phyloP scores from a whole-genome alignment of 2,113 vertebrate species.

The Alligator sinensis region DNA sequence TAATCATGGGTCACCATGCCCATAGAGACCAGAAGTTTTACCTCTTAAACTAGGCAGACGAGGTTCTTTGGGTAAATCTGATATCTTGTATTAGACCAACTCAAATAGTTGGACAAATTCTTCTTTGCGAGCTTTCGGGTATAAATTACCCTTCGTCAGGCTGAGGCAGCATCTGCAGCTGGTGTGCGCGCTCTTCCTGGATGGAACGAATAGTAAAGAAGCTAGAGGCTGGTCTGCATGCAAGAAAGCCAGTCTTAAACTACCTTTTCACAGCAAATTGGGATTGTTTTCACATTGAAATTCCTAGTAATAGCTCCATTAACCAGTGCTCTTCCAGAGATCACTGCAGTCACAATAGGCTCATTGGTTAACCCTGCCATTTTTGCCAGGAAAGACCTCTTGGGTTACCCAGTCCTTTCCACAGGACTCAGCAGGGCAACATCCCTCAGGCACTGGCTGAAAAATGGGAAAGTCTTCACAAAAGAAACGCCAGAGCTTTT shows the following conservation, averaged over 20 bases:
- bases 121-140: no score
- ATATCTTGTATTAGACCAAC: no score
- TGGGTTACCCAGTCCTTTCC: neutral
- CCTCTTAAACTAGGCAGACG: neutral
- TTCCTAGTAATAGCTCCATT: neutral
- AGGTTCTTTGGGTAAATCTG: no score
- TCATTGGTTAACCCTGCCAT: neutral
- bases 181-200: no score
- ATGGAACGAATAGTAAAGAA: no score
- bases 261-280: neutral
- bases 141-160: no score
- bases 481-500: neutral
- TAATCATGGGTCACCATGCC: neutral
- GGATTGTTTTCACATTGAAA: neutral
- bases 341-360: neutral
- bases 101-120: no score
- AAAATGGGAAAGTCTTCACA: neutral
- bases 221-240: no score
- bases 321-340: neutral
- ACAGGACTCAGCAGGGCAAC: neutral
- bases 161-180: no score
- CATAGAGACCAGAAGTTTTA: neutral
- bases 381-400: neutral
- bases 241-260: no score
- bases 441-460: neutral